Percentiles rank a stretch among this genome's conserved stretches.
phyloP scores from a whole-genome alignment of 2,113 vertebrate genomes.

The Mellivora capensis region DNA sequence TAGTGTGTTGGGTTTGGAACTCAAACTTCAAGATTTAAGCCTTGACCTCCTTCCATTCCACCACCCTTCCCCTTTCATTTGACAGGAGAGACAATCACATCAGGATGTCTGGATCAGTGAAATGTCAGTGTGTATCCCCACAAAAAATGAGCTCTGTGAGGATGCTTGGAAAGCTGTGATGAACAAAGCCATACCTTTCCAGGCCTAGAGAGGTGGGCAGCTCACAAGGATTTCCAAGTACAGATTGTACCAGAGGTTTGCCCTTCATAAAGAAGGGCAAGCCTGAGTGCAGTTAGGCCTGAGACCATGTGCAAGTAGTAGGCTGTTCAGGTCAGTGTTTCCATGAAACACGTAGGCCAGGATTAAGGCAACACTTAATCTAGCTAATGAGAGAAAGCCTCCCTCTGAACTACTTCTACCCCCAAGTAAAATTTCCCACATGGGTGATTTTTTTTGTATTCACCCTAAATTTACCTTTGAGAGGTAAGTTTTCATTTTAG shows the following conservation, averaged over 20 bases:
- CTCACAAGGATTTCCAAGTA: background rate
- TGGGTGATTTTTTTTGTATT: conserved; percentile 12
- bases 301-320: background rate
- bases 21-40: background rate
- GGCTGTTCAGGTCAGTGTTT: background rate
- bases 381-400: background rate
- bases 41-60: background rate
- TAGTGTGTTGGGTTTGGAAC: background rate
- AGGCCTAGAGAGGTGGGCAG: background rate
- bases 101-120: background rate
- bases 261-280: background rate
- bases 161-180: background rate
- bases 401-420: background rate
- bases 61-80: background rate
- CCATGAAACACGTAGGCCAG: background rate
- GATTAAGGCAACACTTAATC: background rate
- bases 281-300: background rate
- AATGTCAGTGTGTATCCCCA: background rate
- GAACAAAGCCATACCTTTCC: background rate
- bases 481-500: conserved; percentile 15
- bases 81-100: background rate
- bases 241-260: background rate
- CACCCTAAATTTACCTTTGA: conserved; percentile 1
- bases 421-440: background rate
- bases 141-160: background rate